Base-by-base conservation (phyloP, 2,888 invertebrate species). In the Drosophila helvetica region DNA sequence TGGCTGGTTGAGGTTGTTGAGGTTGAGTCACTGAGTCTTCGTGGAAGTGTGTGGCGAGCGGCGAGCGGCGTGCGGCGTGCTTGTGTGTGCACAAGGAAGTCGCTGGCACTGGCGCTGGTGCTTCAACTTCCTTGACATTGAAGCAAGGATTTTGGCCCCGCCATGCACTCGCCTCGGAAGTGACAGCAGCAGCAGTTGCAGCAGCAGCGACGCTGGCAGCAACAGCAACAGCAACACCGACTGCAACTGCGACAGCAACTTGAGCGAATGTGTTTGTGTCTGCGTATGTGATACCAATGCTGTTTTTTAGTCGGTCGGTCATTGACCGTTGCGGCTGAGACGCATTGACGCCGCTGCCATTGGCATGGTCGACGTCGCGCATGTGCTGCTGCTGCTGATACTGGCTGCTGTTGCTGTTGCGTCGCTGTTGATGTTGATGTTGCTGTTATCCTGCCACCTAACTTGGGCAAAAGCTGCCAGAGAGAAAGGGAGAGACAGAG, bases 251-350 rank as follows among this genome's bases (percentile, higher is more conserved):
- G 47, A 64, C 64, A 42, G 53, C 42, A 53, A 45, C 52, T 52
- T 52, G 15, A 42, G 42, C 56, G 17, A 47, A 25, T 43, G 52
- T 51, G 50, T 54, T 58, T 27, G 58, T 54, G 42, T 57, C 60
- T 61, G 57, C 57, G 47, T 55, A 25, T 68, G 55, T 70, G 75
- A 52, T 62, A 56, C 64, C 51, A 66, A 60, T 73, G 60, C 66
- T 77, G 76, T 65, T 78, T 80, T 89, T 90, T 90, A 90, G 90
- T 90, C 89, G 90, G 89, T 89, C 90, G 90, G 90, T 90, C 90
- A 90, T 90, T 89, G 90, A 90, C 90, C 90, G 89, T 77, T 80
- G 75, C 82, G 78, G 74, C 89, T 86, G 83, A 88, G 89, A 90
- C 86, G 86, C 85, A 79, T 75, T 90, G 88, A 80, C 86, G 89